Base-by-base conservation (phyloP, 2,888 invertebrate genomes). In the Caenorhabditis uteleia region DNA sequence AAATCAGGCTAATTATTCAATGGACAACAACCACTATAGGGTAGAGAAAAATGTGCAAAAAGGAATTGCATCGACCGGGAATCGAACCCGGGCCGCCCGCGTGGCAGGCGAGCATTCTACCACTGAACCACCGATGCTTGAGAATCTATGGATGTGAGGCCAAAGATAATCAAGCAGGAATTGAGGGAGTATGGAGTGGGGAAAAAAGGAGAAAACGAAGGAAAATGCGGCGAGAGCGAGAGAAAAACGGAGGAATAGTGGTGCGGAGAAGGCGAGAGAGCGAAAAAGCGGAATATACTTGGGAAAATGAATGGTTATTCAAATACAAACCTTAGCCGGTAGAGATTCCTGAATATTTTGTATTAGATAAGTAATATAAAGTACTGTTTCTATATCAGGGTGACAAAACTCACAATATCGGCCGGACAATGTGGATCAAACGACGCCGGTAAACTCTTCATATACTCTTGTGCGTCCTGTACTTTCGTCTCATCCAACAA, bases 101-200 rank as follows among this genome's bases (percentile, higher is more conserved):
- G 75, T 75, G 74, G 76, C 72, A 75, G 75, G 77, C 78, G 76
- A 77, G 77, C 76, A 79, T 74, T 75, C 76, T 79, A 75, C 80
- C 78, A 74, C 74, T 80, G 75, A 78, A 78, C 77, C 78, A 79
- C 59, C 66, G 60, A 54, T 59, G 65, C 65, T 38, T 27, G 29
- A 16, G 36, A n/a, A 27, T 20, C n/a, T n/a, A n/a, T n/a, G n/a
- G n/a, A n/a, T n/a, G n/a, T n/a, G n/a, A n/a, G n/a, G n/a, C n/a
- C n/a, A n/a, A n/a, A n/a, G 42, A 20, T 33, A 29, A 27, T 25
- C 20, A 27, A 26, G 38, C 6, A 14, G 42, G 18, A 34, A n/a
- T 25, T 20, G 21, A n/a, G 38, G 23, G 34, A 40, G 40, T n/a
- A n/a, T n/a, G n/a, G n/a, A n/a, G n/a, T n/a, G n/a, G n/a, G n/a